A percentile compares a stretch with the other conserved stretches of the same genome.
Evolutionary conservation across 2,888 invertebrate genomes (phyloP).

Genomic region (Liopterus haemorrhoidalis): DNA sequence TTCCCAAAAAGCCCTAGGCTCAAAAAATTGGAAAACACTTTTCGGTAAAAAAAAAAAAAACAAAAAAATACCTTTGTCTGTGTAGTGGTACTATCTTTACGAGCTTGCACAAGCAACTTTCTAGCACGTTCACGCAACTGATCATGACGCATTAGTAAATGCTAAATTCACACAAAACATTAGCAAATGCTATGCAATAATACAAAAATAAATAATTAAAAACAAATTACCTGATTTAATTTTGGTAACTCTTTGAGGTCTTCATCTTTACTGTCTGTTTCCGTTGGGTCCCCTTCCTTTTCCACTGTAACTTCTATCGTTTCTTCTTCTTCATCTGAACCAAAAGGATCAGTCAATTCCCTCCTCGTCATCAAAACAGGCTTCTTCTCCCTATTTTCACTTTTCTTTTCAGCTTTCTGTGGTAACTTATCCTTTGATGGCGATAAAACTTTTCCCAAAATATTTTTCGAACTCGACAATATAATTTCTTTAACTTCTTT

Average conservation of each 20-base stretch:
- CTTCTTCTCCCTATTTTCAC: slow-evolving; percentile 38
- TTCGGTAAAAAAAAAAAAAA: slow-evolving; percentile 19
- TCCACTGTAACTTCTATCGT: slow-evolving; percentile 39
- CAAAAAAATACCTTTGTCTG: slow-evolving; percentile 47
- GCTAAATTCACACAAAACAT: slow-evolving; percentile 49
- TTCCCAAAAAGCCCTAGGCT: too few species aligned
- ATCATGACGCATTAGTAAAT: slow-evolving; percentile 71
- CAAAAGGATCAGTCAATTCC: slow-evolving; percentile 83
- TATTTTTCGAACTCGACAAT: slow-evolving; percentile 61
- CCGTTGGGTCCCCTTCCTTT: slow-evolving; percentile 18
- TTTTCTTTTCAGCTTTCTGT: slow-evolving; percentile 43
- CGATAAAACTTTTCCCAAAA: slow-evolving; percentile 70
- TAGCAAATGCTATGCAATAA: slow-evolving; percentile 27
- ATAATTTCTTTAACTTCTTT: slow-evolving; percentile 68
- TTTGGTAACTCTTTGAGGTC: slow-evolving; percentile 39
- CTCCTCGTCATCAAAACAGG: slow-evolving; percentile 71
- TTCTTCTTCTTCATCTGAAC: slow-evolving; percentile 81
- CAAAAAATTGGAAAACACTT: too few species aligned
- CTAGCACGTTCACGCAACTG: slow-evolving; percentile 80
- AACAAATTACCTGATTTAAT: slow-evolving; percentile 40
- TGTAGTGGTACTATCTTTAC: slow-evolving; percentile 50
- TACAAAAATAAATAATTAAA: slow-evolving; percentile 23
- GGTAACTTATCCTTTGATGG: slow-evolving; percentile 63
- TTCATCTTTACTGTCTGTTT: slow-evolving; percentile 35
- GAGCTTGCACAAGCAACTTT: slow-evolving; percentile 73